phyloP scores from a whole-genome alignment of 1,140 invertebrate species.

The Adoxophyes honmai region DNA sequence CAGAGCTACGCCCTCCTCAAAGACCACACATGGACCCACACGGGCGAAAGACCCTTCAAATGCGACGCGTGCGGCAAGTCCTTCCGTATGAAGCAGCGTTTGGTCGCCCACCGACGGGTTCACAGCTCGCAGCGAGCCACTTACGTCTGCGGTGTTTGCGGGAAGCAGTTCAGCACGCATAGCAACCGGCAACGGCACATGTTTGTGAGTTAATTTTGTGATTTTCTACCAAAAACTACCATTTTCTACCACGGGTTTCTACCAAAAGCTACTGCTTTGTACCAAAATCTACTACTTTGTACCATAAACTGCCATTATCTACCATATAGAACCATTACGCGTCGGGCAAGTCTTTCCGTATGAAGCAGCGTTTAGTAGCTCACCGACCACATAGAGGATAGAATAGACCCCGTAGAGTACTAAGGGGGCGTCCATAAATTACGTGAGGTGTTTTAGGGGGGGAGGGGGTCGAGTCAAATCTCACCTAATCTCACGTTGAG shows the following conservation, averaged over 20 bases:
- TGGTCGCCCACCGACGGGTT: slow-evolving; percentile 50
- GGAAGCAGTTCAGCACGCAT: slow-evolving; percentile 54
- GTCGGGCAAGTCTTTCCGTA: slow-evolving; percentile 55
- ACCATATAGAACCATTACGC: too few relatives aligned
- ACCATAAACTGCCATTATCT: too few relatives aligned
- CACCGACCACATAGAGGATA: too few relatives aligned
- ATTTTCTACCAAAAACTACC: too few relatives aligned
- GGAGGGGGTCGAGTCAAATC: too few relatives aligned
- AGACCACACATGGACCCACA: slow-evolving; percentile 59
- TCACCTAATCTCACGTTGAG: too few relatives aligned
- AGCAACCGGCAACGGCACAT: slow-evolving; percentile 45
- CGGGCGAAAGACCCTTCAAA: slow-evolving; percentile 55
- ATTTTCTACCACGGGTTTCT: too few relatives aligned
- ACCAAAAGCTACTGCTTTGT: too few relatives aligned
- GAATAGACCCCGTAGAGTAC: too few relatives aligned
- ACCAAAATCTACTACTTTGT: too few relatives aligned
- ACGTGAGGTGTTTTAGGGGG: too few relatives aligned
- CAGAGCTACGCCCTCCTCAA: slow-evolving; percentile 55
- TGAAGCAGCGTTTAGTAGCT: slow-evolving; percentile 54
- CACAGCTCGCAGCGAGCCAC: slow-evolving; percentile 32
- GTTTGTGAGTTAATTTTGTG: slow-evolving; percentile 48
- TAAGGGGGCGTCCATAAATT: too few relatives aligned
- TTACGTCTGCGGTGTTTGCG: slow-evolving; percentile 49
- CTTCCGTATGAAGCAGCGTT: slow-evolving; percentile 56
- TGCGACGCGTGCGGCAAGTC: slow-evolving; percentile 53